Base-by-base conservation (phyloP, 2,888 invertebrate species). In the Drosophila antonietae region DNA sequence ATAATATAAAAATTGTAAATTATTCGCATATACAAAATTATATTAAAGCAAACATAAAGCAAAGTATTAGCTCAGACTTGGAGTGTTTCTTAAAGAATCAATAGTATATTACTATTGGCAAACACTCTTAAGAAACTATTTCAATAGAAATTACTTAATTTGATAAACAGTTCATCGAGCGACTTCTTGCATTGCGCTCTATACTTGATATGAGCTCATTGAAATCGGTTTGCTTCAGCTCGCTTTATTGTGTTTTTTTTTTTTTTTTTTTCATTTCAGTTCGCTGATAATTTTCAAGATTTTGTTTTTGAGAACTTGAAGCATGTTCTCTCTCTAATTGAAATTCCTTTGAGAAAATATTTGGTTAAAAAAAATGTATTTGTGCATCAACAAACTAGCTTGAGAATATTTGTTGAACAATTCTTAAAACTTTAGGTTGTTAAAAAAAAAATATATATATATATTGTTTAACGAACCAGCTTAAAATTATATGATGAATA, bases 281-380 rank as follows among this genome's bases (percentile, higher is more conserved):
- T 68, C 64, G 58, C 67, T 85, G 82, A 85, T 84, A 84, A 84
- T 53, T 60, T 53, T 20, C 33, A 58, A 79, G 73, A 84, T 68
- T 63, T 72, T 57, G n/a, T 49, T 59, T 20, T 46, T 14, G 14
- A 31, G 9, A 31, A 4, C 15, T 47, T 15, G 8, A 47, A 2
- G 43, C 52, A 57, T 15, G n/a, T 49, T 55, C 12, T 57, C 18
- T 53, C 41, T 37, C 10, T 59, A 71, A 76, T 65, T 76, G 28
- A 43, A 76, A 55, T 56, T 1, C 15, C 35, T 43, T 49, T 8
- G n/a, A 14, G 12, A 35, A 44, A 39, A 28, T 47, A 33, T 51
- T 18, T 18, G 20, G 43, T 33, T 41, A 39, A 12, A 12, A 37
- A 57, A 9, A 14, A 7, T 14, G 10, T n/a, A 0, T 18, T 14